These are phyloP conservation scores for Palaemon carinicauda DNA, from an alignment of 1,140 invertebrate species.

Conservation along the genomic window DNA sequence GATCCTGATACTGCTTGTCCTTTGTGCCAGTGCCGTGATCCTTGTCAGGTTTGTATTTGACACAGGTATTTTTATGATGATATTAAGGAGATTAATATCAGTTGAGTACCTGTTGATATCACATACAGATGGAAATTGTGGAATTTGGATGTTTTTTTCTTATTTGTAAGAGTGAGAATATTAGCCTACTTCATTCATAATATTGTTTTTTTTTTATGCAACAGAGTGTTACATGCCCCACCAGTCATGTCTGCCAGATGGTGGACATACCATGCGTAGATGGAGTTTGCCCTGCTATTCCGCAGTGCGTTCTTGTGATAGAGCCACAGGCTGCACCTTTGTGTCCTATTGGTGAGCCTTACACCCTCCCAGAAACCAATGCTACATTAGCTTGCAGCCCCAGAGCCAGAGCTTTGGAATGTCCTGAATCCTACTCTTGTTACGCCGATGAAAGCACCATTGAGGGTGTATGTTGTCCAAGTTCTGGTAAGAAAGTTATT, in stretches of 20 bases:
- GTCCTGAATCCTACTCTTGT: constrained; percentile 42
- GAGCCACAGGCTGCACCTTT: constrained; percentile 65
- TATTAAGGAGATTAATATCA: no score
- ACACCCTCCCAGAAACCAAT: constrained; percentile 79
- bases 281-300: constrained; percentile 82
- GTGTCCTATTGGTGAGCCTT: constrained; percentile 79
- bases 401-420: constrained; percentile 80
- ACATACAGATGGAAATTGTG: no score
- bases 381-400: constrained; percentile 81
- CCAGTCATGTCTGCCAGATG: constrained; percentile 76
- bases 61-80: not conserved
- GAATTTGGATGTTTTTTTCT: no score
- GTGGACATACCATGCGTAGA: constrained; percentile 83
- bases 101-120: not conserved
- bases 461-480: constrained; percentile 50
- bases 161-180: not conserved
- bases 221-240: constrained; percentile 70
- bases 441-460: constrained; percentile 36
- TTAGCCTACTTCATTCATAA: no score
- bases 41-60: constrained; percentile 71
- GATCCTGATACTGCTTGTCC: constrained; percentile 76
- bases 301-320: constrained; percentile 73
- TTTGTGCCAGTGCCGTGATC: constrained; percentile 81
- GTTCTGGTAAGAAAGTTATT: not conserved
- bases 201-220: not conserved